phyloP scores from a whole-genome alignment of 2,888 invertebrate species.

The Limulus polyphemus region DNA sequence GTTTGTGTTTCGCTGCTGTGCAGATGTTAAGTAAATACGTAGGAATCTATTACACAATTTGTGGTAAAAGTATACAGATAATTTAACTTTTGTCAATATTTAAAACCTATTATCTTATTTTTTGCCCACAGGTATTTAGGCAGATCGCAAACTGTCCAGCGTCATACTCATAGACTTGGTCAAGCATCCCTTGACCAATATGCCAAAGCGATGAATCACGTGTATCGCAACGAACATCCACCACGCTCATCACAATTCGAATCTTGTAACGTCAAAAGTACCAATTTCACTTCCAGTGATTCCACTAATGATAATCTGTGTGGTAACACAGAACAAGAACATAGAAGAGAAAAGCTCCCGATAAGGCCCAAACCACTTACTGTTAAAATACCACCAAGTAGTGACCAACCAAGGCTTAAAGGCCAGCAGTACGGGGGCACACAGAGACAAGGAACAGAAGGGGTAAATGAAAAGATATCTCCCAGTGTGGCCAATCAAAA shows the following conservation, averaged over 20 bases:
- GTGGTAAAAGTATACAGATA: too few species aligned
- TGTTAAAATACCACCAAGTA: background rate
- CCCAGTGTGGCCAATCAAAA: slow-evolving; percentile 9
- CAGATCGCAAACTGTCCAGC: too few species aligned
- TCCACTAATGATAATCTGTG: background rate
- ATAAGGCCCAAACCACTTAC: background rate
- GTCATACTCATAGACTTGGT: background rate
- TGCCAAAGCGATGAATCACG: slow-evolving; percentile 1
- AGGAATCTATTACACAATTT: too few species aligned
- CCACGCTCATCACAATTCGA: background rate
- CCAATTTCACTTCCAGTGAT: background rate
- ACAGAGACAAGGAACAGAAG: slow-evolving; percentile 3
- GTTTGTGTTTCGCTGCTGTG: too few species aligned
- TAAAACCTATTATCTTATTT: too few species aligned
- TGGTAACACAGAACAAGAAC: background rate
- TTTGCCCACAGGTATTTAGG: too few species aligned
- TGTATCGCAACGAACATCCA: background rate
- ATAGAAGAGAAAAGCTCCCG: background rate
- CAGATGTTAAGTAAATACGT: too few species aligned
- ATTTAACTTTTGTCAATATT: too few species aligned
- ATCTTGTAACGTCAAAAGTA: background rate
- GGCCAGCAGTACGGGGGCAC: background rate
- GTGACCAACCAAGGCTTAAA: slow-evolving; percentile 9
- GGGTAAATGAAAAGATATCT: slow-evolving; percentile 8
- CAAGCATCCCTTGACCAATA: background rate